These are phyloP conservation scores for Oryctes rhinoceros DNA, from an alignment of 1,140 invertebrate genomes.

Conservation along the genomic window DNA sequence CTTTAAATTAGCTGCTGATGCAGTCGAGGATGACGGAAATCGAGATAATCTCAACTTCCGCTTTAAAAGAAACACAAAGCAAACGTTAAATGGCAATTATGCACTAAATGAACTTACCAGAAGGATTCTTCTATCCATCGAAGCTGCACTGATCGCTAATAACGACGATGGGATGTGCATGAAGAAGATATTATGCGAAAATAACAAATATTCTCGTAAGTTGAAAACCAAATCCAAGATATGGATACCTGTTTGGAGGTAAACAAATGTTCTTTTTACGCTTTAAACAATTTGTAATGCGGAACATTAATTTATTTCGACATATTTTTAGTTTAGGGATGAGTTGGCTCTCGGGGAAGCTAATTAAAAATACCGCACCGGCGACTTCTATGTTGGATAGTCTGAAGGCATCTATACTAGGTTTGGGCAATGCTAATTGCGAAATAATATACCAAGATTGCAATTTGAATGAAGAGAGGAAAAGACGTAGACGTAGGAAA, in stretches of 20 bases:
- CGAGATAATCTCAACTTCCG: conserved; percentile 37
- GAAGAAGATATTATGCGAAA: conserved; percentile 69
- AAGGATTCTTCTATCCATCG: conserved; percentile 64
- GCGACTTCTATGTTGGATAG: conserved; percentile 61
- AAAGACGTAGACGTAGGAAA: conserved; percentile 43
- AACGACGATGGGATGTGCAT: conserved; percentile 66
- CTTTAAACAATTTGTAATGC: too few species aligned
- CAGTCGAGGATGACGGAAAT: neutral
- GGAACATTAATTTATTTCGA: neutral
- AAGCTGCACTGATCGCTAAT: conserved; percentile 64
- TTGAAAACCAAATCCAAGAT: conserved; percentile 65
- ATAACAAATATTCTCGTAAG: conserved; percentile 68
- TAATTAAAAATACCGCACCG: conserved; percentile 55
- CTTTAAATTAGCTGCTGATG: neutral
- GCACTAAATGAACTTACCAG: conserved; percentile 66
- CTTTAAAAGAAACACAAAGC: conserved; percentile 47
- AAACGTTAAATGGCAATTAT: conserved; percentile 50
- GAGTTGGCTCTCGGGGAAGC: conserved; percentile 67
- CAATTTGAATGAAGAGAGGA: conserved; percentile 50
- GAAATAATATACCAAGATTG: conserved; percentile 59
- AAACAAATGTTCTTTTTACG: conserved; percentile 44
- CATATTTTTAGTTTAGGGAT: conserved; percentile 65
- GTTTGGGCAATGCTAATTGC: conserved; percentile 71
- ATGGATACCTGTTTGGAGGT: conserved; percentile 78
- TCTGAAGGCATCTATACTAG: conserved; percentile 69